These are phyloP conservation scores for Oscheius sp. DNA, from an alignment of 2,888 invertebrate genomes.

Conservation along the genomic window DNA sequence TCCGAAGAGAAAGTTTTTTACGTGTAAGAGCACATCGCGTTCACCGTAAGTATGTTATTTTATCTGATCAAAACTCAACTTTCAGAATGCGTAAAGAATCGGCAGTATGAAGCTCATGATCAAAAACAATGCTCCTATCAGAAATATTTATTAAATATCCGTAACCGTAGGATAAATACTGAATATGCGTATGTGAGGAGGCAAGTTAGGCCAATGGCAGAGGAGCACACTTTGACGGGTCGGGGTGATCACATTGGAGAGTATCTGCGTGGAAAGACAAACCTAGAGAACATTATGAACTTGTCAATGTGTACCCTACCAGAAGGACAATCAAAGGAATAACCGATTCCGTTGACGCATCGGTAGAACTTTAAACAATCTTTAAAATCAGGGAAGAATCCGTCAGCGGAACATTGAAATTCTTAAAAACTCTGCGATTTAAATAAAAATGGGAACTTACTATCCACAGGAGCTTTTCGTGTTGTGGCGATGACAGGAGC, in stretches of 20 bases:
- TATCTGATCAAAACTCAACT: too few species aligned
- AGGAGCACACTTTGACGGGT: constrained; percentile 60
- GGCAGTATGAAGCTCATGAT: too few species aligned
- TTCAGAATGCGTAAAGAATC: too few species aligned
- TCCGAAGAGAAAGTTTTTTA: too few species aligned
- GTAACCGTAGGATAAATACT: constrained; percentile 23
- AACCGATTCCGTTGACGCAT: constrained; percentile 67
- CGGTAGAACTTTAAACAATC: constrained; percentile 65
- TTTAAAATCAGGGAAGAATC: constrained; percentile 66
- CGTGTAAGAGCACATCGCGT: too few species aligned
- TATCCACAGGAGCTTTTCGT: constrained; percentile 25
- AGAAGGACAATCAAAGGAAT: constrained; percentile 70
- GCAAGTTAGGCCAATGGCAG: constrained; percentile 26
- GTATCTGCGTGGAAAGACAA: constrained; percentile 65
- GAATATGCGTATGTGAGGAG: constrained; percentile 7
- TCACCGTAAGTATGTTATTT: too few species aligned
- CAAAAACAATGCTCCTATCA: too few species aligned
- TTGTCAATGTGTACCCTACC: constrained; percentile 35
- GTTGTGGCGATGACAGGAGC: constrained; percentile 32
- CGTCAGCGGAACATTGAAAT: constrained; percentile 66
- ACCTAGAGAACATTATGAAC: constrained; percentile 6
- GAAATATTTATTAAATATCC: not conserved
- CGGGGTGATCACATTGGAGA: constrained; percentile 66
- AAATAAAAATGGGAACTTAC: constrained; percentile 4
- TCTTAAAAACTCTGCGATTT: constrained; percentile 20